Evolutionary conservation across 2,113 vertebrate genomes (phyloP), one percentile per base, ranked within the genome.

Genomic region (Dinomys branickii): DNA sequence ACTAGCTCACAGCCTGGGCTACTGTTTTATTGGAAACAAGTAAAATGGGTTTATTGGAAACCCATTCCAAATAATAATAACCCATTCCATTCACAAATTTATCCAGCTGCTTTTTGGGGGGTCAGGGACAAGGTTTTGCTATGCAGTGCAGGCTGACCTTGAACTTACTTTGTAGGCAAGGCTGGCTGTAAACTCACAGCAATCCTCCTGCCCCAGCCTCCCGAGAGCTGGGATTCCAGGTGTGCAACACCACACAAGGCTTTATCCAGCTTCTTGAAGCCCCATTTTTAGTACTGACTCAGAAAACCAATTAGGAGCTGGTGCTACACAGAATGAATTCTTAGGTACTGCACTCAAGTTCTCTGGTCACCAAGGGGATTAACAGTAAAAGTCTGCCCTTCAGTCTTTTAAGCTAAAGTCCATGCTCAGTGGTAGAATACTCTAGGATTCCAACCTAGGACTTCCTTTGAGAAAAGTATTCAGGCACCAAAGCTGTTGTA

Each of bases 381-480:
- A 78, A 95, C 13, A 35, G 73, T 92, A 85, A 87, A 96, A 96
- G 26, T 41, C 14, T 56, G 11, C 58, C 69, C n/a, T 91, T 88
- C 41, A 73, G 44, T 77, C 52, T 92, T 95, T 90, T 83, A 94
- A 71, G 58, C 78, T 91, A 91, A 97, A 96, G 88, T 92, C 26
- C n/a, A 90, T 24, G 67, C 85, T 69, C 61, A 91, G 24, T 88
- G 41, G 9, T 85, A 30, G 7, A 94, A 44, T 84, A 94, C 38
- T 92, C 24, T 63, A 35, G 28, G 56, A 73, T 91, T 59, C 90
- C 33, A 93, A 91, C 20, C 41, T 73, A 93, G 83, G 30, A 67
- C 52, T 94, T 54, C 41, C 10, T 85, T 81, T 73, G 81, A 91
- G 69, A 94, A 93, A 58, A 92, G 50, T 81, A 80, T 50, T 58